Conservation (phyloP, 2,797 vertebrate species). For the Cichlasoma orientale region DNA sequence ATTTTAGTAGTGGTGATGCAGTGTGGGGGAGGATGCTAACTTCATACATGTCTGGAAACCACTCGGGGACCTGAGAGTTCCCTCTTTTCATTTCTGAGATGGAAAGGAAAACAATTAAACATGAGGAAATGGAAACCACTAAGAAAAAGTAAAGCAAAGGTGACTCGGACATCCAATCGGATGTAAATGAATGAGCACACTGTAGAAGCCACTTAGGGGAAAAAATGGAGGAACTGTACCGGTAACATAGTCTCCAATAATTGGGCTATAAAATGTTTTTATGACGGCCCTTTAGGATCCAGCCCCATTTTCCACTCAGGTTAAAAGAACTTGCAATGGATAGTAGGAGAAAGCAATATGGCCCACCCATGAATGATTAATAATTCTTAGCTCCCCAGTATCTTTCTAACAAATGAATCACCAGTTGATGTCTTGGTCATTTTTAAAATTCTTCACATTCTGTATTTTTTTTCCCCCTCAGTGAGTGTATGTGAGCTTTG, state of each 20-base stretch:
- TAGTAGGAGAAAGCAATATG: constrained; percentile 13
- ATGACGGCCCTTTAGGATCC: constrained; percentile 47
- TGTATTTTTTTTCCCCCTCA: constrained; percentile 23
- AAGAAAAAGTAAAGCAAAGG: constrained; percentile 21
- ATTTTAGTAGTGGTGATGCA: background rate
- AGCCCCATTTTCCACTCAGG: constrained; percentile 37
- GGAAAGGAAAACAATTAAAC: constrained; percentile 27
- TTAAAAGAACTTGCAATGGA: constrained; percentile 19
- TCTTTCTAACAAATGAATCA: constrained; percentile 53
- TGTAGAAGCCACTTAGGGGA: constrained; percentile 21
- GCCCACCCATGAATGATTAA: constrained; percentile 53
- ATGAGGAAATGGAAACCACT: background rate
- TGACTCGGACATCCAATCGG: background rate
- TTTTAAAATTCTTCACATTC: background rate
- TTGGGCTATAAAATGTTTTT: constrained; percentile 36
- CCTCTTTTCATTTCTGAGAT: constrained; percentile 5
- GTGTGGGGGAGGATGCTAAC: background rate
- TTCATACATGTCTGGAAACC: constrained; percentile 9
- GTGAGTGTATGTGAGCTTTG: constrained; percentile 45
- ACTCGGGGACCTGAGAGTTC: background rate
- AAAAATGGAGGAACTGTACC: constrained; percentile 13
- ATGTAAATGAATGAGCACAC: constrained; percentile 31
- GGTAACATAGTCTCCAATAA: constrained; percentile 46
- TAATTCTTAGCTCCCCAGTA: constrained; percentile 23
- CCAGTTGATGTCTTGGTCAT: constrained; percentile 28